A percentile compares a stretch with the other conserved stretches of the same genome.
Conservation (phyloP, 2,113 vertebrate genomes). For the Anser brachyrhynchus region DNA sequence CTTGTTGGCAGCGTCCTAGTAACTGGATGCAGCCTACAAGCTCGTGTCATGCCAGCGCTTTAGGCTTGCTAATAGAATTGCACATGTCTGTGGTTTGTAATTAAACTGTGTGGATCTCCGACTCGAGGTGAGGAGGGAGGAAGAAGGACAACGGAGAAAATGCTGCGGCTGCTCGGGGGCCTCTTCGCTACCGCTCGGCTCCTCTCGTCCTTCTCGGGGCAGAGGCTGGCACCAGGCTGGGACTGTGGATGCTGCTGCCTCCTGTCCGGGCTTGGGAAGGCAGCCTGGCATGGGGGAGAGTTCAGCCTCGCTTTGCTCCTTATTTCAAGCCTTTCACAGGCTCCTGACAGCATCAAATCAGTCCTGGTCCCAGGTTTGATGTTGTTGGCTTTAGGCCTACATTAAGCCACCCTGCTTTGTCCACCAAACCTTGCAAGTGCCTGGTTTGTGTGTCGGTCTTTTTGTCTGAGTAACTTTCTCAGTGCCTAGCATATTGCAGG, state of each 20-base stretch:
- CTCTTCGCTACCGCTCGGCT: background rate
- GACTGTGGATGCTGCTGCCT: background rate
- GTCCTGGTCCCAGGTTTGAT: background rate
- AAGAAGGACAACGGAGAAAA: background rate
- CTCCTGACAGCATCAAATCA: background rate
- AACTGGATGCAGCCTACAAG: conserved; percentile 41
- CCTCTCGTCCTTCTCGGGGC: background rate
- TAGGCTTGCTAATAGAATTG: conserved; percentile 51
- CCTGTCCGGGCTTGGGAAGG: background rate
- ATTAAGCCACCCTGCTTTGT: background rate
- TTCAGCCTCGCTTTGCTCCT: background rate
- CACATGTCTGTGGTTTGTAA: conserved; percentile 49
- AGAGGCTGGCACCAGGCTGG: background rate
- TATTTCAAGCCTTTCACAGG: background rate
- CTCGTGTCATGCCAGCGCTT: conserved; percentile 50
- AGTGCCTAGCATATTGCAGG: background rate
- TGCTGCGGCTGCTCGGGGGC: fast-evolving
- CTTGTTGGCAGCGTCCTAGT: conserved; percentile 37
- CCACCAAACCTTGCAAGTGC: background rate
- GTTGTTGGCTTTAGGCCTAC: background rate
- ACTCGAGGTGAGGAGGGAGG: background rate
- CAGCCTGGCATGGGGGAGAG: background rate
- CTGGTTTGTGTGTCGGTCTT: background rate
- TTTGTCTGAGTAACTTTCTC: background rate
- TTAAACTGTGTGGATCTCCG: conserved; percentile 40